Percentiles rank a stretch among this genome's conserved stretches.
Conservation (phyloP, 2,797 vertebrate species). For the Hozukius guyotensis region DNA sequence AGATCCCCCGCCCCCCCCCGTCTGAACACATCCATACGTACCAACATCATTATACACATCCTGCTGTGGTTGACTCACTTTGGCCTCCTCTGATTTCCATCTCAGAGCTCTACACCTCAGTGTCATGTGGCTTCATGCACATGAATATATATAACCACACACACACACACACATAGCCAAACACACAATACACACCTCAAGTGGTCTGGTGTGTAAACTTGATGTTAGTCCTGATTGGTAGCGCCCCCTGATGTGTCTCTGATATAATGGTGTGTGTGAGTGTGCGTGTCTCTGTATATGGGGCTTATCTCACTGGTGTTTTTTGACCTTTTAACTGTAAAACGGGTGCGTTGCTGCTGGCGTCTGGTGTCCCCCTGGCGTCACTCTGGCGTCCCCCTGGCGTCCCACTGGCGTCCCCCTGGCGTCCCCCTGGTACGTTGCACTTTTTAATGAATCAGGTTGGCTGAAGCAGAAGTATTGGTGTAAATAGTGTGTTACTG, state of each 20-base stretch:
- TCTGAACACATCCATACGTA: neutral
- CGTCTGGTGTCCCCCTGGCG: too few relatives aligned
- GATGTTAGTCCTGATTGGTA: constrained; percentile 17
- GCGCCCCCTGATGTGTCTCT: constrained; percentile 41
- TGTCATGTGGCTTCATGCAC: neutral
- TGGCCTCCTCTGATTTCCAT: constrained; percentile 24
- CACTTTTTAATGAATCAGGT: too few relatives aligned
- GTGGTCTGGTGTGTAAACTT: neutral
- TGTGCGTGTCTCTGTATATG: neutral
- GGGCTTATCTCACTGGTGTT: neutral
- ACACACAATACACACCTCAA: constrained; percentile 21
- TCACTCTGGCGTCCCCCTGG: too few relatives aligned
- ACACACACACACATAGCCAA: neutral
- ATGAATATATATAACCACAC: neutral
- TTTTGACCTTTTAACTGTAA: neutral
- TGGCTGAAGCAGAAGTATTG: too few relatives aligned
- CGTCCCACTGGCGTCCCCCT: too few relatives aligned
- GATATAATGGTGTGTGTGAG: constrained; percentile 5
- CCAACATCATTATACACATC: constrained; percentile 21
- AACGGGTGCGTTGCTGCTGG: too few relatives aligned
- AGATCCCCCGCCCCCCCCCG: too few relatives aligned
- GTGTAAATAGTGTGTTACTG: too few relatives aligned
- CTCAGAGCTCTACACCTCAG: neutral
- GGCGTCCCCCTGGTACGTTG: too few relatives aligned
- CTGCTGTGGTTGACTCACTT: constrained; percentile 17